These are phyloP conservation scores for Drosophila kambysellisi DNA, from an alignment of 2,888 invertebrate species.

Conservation along the genomic window DNA sequence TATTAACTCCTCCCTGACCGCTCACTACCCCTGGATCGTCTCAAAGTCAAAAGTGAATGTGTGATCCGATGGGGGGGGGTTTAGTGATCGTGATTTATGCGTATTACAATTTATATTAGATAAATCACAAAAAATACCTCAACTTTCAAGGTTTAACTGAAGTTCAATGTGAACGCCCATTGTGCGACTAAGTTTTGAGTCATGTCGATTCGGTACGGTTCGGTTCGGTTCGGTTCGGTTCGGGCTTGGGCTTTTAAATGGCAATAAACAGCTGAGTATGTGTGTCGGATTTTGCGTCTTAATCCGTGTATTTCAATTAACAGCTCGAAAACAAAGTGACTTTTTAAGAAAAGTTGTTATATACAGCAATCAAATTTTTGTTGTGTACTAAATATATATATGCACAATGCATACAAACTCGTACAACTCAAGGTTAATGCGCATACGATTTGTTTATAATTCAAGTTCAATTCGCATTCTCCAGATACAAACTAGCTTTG, in stretches of 20 bases:
- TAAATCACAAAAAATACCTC: conserved; percentile 39
- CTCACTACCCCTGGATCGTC: not conserved
- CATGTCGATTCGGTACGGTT: conserved; percentile 7
- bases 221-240: conserved; percentile 2
- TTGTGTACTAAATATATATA: not conserved
- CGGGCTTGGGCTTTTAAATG: conserved; percentile 21
- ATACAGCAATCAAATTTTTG: conserved; percentile 6
- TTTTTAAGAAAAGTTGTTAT: conserved; percentile 51
- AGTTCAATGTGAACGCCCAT: conserved; percentile 64
- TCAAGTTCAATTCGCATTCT: conserved; percentile 77
- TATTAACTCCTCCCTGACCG: not conserved
- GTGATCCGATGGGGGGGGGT: not conserved
- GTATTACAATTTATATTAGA: conserved; percentile 36
- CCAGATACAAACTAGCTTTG: conserved; percentile 6
- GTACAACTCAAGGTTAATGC: conserved; percentile 54
- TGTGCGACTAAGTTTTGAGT: conserved; percentile 29
- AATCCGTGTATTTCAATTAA: conserved; percentile 63
- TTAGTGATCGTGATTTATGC: conserved; percentile 10
- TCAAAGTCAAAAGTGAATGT: conserved; percentile 61
- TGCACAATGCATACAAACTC: not conserved
- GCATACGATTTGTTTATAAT: conserved; percentile 51
- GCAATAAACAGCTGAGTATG: conserved; percentile 50
- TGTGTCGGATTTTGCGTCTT: conserved; percentile 38
- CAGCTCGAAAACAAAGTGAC: conserved; percentile 48
- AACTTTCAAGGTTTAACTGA: conserved; percentile 67